Evolutionary conservation across 1,140 invertebrate species (phyloP).

Genomic region (Meloidogyne hapla): DNA sequence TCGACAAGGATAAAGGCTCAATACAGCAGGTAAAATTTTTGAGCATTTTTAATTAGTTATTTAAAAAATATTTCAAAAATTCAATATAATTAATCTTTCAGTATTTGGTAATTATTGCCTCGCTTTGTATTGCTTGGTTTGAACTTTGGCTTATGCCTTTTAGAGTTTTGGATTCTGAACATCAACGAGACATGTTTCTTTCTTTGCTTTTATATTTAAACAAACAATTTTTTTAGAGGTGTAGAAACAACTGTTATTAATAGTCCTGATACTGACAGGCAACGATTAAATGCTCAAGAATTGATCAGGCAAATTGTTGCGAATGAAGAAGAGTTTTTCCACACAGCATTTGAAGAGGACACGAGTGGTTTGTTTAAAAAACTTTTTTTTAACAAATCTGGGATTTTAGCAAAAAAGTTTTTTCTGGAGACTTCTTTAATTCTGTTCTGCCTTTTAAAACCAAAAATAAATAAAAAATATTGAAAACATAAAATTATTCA

Average conservation of each 20-base stretch:
- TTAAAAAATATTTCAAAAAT: background rate
- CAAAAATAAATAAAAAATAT: too few relatives aligned
- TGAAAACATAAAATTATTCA: background rate
- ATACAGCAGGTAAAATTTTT: conserved; percentile 2
- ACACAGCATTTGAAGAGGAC: conserved; percentile 20
- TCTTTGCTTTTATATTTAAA: conserved; percentile 7
- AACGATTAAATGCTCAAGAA: conserved; percentile 15
- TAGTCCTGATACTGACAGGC: background rate
- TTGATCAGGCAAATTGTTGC: conserved; percentile 23
- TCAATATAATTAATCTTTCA: conserved; percentile 26
- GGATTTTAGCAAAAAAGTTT: too few relatives aligned
- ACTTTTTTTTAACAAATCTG: too few relatives aligned
- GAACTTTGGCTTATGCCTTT: conserved; percentile 53
- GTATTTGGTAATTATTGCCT: conserved; percentile 49
- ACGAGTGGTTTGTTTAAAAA: conserved; percentile 9
- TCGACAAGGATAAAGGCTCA: conserved; percentile 39
- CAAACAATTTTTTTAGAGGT: background rate
- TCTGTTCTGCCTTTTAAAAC: too few relatives aligned
- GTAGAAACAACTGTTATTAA: conserved; percentile 11
- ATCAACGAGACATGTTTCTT: conserved; percentile 20
- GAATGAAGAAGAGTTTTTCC: conserved; percentile 21
- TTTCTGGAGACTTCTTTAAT: too few relatives aligned
- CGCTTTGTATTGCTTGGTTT: conserved; percentile 46
- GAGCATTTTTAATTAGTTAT: too few relatives aligned
- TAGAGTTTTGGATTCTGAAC: conserved; percentile 42